A percentile compares a stretch with the other conserved stretches of the same genome.
These are phyloP conservation scores for Morpho achilles DNA, from an alignment of 2,888 invertebrate genomes.

Conservation along the genomic window DNA sequence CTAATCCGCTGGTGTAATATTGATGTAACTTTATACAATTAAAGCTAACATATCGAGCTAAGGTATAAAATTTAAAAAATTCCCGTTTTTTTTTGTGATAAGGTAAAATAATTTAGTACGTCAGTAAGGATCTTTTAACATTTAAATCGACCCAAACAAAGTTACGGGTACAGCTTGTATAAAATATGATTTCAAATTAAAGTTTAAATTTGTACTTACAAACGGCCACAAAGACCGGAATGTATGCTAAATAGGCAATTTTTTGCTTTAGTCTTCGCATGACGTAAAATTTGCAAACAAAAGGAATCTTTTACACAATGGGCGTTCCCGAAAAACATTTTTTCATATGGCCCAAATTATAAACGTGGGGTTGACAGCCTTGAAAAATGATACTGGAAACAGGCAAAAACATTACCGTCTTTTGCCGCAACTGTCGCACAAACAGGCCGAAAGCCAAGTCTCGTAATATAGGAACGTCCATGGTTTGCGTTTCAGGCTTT, in stretches of 20 bases:
- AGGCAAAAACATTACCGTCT: constrained; percentile 22
- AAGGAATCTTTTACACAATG: constrained; percentile 20
- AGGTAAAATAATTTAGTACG: no score
- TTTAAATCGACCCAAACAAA: no score
- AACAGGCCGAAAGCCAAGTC: constrained; percentile 3
- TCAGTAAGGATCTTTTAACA: no score
- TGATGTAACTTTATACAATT: no score
- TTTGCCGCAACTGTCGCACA: constrained; percentile 10
- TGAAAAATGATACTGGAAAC: constrained; percentile 28
- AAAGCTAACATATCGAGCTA: no score
- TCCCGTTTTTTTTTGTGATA: no score
- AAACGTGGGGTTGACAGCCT: constrained; percentile 27
- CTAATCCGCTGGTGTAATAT: no score
- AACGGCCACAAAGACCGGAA: constrained; percentile 18
- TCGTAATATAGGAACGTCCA: not conserved
- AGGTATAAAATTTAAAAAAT: no score
- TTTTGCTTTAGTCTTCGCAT: constrained; percentile 16
- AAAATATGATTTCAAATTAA: not conserved
- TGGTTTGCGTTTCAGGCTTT: no score
- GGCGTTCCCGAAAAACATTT: constrained; percentile 16
- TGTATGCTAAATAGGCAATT: constrained; percentile 24
- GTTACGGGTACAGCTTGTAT: not conserved
- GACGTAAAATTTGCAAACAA: constrained; percentile 24
- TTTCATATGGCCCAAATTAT: constrained; percentile 26
- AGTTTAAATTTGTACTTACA: not conserved